phyloP scores from a whole-genome alignment of 2,113 vertebrate species.

The Caloenas nicobarica region DNA sequence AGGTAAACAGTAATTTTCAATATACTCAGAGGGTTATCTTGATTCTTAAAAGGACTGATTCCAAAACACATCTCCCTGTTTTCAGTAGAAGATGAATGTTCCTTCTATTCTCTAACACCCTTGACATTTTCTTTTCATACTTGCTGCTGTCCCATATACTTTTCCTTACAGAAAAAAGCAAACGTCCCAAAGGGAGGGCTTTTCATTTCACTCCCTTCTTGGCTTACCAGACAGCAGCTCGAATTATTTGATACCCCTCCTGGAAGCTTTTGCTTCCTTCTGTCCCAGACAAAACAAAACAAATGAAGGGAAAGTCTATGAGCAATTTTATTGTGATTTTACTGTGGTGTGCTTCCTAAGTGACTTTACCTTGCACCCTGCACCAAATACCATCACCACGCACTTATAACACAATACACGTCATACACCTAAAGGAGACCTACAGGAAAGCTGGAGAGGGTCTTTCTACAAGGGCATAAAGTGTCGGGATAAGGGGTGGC shows the following conservation, averaged over 20 bases:
- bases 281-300: neutral
- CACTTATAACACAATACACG: neutral
- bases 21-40: neutral
- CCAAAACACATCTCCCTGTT: neutral
- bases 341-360: neutral
- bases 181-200: neutral
- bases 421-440: too few species aligned
- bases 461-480: too few species aligned
- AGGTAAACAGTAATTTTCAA: neutral
- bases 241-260: neutral
- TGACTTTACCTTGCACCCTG: neutral
- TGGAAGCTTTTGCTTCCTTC: neutral
- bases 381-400: accelerated
- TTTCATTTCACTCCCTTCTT: neutral
- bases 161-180: neutral
- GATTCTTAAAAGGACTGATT: neutral
- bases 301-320: neutral
- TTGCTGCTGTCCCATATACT: neutral
- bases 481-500: too few species aligned
- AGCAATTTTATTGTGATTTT: neutral
- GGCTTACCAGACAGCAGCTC: neutral
- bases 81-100: neutral
- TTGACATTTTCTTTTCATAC: neutral
- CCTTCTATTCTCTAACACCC: neutral
- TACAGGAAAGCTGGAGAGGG: too few species aligned